Base-by-base conservation (phyloP, 2,888 invertebrate genomes). In the Harpalus rubripes region DNA sequence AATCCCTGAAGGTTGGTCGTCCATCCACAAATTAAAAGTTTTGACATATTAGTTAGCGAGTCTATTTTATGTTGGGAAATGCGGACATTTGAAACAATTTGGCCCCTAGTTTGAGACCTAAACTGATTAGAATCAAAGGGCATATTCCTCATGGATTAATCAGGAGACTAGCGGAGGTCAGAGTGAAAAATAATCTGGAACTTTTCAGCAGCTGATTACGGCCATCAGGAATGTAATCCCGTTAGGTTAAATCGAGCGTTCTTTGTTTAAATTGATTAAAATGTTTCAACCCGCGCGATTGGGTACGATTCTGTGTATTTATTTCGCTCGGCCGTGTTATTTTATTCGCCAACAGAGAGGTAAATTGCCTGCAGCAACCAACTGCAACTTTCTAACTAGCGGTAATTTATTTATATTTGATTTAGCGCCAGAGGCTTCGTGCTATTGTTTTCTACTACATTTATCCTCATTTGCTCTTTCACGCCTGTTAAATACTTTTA, bases 211-310 rank as follows among this genome's bases (percentile, higher is more conserved):
- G 61, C 74, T 76, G 83, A 83, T 83, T 83, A 83, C 76, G 59
- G 61, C 78, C 83, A 83, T 74, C 76, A 76, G 83, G 76, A 83
- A 61, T 61, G 84, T 78, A 84, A 84, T 84, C 84, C 52, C 44
- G 78, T 84, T 52, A 82, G 61, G 44, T 52, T 78, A 84, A 84
- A 84, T 84, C 78, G 84, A 84, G 44, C 84, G 84, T 84, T 78
- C 84, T 84, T 84, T 84, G 84, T 84, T 78, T 84, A 84, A 84
- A 84, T 84, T 84, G 84, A 84, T 84, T 84, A 84, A 84, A 84
- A 84, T 84, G 84, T 84, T 84, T 84, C 26, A 65, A 78, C 78
- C 74, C 83, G 83, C 59, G 74, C 74, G 83, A 83, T 83, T 83
- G 83, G 74, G n/a, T 59, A 82, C 59, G 74, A 18, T 76, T 59